phyloP scores from a whole-genome alignment of 1,140 invertebrate genomes.

The Parasteatoda tepidariorum region DNA sequence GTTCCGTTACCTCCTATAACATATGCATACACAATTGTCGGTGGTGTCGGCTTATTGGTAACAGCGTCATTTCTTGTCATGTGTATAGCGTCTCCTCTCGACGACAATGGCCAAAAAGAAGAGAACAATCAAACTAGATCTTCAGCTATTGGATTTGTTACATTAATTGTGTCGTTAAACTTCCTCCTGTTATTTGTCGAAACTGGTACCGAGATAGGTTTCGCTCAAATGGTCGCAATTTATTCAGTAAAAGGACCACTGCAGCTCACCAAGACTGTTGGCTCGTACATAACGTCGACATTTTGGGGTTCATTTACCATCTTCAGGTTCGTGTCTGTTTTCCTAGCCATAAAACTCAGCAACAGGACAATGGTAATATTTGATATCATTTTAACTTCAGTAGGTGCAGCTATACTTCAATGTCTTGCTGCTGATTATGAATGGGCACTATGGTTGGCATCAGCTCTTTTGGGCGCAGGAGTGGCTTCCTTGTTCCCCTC shows the following conservation, averaged over 20 bases:
- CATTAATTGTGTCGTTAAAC: constrained; percentile 66
- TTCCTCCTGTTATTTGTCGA: constrained; percentile 71
- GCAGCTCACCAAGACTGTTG: constrained; percentile 65
- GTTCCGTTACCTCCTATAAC: background rate
- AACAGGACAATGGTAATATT: constrained; percentile 66
- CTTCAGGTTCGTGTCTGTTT: constrained; percentile 69
- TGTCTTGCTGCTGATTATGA: constrained; percentile 65
- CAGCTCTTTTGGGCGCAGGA: constrained; percentile 69
- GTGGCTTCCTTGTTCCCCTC: constrained; percentile 72
- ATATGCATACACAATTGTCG: constrained; percentile 22
- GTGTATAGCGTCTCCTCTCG: background rate
- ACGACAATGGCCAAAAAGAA: background rate
- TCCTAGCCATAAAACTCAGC: constrained; percentile 65
- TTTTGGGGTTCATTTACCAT: constrained; percentile 72
- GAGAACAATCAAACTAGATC: background rate
- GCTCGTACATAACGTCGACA: constrained; percentile 69
- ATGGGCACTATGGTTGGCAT: constrained; percentile 65
- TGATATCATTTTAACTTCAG: constrained; percentile 66
- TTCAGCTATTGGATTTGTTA: background rate
- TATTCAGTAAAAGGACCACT: constrained; percentile 67
- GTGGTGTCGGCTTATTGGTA: background rate
- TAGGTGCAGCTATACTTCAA: constrained; percentile 67
- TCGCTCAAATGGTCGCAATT: constrained; percentile 69
- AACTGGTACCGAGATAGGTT: constrained; percentile 71
- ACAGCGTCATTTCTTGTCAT: constrained; percentile 1